Conservation (phyloP, 2,797 vertebrate genomes). For the Hippoglossus hippoglossus region DNA sequence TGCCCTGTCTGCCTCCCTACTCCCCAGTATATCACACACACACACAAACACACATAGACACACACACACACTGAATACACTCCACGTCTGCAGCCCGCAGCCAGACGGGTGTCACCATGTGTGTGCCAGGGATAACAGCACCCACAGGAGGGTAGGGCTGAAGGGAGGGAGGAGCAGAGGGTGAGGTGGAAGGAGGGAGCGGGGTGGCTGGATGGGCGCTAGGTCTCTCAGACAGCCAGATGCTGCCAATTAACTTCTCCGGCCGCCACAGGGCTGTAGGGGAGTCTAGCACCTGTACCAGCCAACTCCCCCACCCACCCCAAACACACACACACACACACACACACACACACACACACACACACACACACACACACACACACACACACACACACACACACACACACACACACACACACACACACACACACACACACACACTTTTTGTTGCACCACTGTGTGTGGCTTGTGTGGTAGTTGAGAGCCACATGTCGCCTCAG, state of each 20-base stretch:
- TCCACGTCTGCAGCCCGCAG: slow-evolving; percentile 67
- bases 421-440: slow-evolving; percentile 25
- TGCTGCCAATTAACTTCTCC: slow-evolving; percentile 89
- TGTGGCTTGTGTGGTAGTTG: slow-evolving; percentile 26
- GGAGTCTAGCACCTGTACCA: slow-evolving; percentile 78
- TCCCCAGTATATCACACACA: slow-evolving; percentile 59
- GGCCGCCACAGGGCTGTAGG: slow-evolving; percentile 72
- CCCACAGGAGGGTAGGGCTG: slow-evolving; percentile 48
- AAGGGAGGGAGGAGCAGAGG: slow-evolving; percentile 26
- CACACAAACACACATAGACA: slow-evolving; percentile 23
- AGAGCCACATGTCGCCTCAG: slow-evolving; percentile 39
- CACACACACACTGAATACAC: slow-evolving; percentile 30
- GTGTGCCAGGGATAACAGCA: slow-evolving; percentile 67
- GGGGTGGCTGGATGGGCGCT: slow-evolving; percentile 48
- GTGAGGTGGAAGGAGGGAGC: slow-evolving; percentile 29
- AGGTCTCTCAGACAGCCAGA: slow-evolving; percentile 85
- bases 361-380: no score
- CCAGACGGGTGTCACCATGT: slow-evolving; percentile 72
- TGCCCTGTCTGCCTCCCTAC: slow-evolving; percentile 72
- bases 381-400: slow-evolving; percentile 24
- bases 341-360: background rate
- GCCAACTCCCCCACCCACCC: slow-evolving; percentile 15
- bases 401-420: no score
- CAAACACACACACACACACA: slow-evolving; percentile 4
- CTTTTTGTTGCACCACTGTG: slow-evolving; percentile 23